phyloP scores from a whole-genome alignment of 1,140 invertebrate species.

The Trichonephila clavipes region DNA sequence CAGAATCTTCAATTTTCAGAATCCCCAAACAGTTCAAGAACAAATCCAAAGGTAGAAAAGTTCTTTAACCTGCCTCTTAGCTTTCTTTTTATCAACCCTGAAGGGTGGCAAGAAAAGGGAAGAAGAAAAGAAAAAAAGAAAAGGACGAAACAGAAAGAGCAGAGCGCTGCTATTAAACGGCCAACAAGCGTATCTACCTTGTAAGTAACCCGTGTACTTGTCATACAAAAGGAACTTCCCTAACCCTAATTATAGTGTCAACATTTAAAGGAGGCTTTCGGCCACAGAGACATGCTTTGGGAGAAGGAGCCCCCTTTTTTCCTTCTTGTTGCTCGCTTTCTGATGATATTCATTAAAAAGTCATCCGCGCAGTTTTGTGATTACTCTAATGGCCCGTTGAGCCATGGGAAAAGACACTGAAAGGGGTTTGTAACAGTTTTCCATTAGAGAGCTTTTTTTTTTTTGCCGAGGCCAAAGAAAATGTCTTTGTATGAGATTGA shows the following conservation, averaged over 20 bases:
- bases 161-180: conserved; percentile 21
- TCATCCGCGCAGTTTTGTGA: conserved; percentile 60
- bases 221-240: neutral
- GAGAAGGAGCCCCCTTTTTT: neutral
- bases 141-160: neutral
- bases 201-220: conserved; percentile 50
- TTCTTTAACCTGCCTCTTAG: neutral
- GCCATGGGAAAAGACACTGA: neutral
- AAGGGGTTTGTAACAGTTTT: conserved; percentile 10
- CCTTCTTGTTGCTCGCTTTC: neutral
- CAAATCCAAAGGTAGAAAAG: neutral
- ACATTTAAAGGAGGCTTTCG: conserved; percentile 61
- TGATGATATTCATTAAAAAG: conserved; percentile 73
- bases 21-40: neutral
- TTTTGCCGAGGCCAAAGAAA: neutral
- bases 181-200: conserved; percentile 31
- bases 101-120: neutral
- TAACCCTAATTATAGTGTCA: conserved; percentile 68
- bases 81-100: neutral
- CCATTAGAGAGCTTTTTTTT: neutral
- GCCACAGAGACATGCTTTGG: conserved; percentile 57
- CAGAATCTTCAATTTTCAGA: neutral
- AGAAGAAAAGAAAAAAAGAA: neutral
- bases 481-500: neutral
- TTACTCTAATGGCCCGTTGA: conserved; percentile 40